These are phyloP conservation scores for Cephonodes hylas DNA, from an alignment of 2,888 invertebrate species.

Conservation along the genomic window DNA sequence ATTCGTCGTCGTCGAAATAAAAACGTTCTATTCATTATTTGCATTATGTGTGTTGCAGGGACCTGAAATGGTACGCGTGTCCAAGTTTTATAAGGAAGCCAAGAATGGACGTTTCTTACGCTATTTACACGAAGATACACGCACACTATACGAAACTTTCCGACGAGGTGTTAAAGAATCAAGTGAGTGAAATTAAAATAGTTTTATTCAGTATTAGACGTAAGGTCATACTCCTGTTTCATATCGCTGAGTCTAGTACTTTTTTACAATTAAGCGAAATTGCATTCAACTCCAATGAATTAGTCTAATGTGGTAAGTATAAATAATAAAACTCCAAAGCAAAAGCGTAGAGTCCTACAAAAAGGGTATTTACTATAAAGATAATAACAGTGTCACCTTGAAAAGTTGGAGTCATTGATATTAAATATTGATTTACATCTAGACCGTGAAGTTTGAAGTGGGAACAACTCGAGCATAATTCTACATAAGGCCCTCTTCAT, in stretches of 20 bases:
- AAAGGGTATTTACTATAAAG: slow-evolving; percentile 24
- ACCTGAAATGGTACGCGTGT: slow-evolving; percentile 92
- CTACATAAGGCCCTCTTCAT: slow-evolving; percentile 49
- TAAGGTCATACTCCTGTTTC: too few relatives aligned
- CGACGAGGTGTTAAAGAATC: slow-evolving; percentile 95
- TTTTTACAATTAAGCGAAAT: too few relatives aligned
- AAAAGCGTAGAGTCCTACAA: slow-evolving; percentile 11
- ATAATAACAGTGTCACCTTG: slow-evolving; percentile 29
- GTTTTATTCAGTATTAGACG: slow-evolving; percentile 14
- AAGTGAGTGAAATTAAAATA: slow-evolving; percentile 80
- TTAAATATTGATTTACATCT: slow-evolving; percentile 31
- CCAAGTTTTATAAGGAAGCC: slow-evolving; percentile 94
- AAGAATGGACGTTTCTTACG: slow-evolving; percentile 92
- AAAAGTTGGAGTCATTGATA: slow-evolving; percentile 29
- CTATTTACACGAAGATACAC: slow-evolving; percentile 92
- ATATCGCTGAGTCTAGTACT: too few relatives aligned
- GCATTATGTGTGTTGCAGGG: slow-evolving; percentile 85
- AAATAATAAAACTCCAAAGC: slow-evolving; percentile 7
- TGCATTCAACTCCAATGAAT: too few relatives aligned
- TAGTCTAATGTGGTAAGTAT: too few relatives aligned
- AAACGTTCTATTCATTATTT: slow-evolving; percentile 12
- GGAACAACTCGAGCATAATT: slow-evolving; percentile 57
- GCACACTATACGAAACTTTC: slow-evolving; percentile 94
- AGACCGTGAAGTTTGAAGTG: slow-evolving; percentile 38
- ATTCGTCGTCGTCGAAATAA: background rate